Evolutionary conservation across 2,113 vertebrate species (phyloP).

Genomic region (Triplophysa tibetana): DNA sequence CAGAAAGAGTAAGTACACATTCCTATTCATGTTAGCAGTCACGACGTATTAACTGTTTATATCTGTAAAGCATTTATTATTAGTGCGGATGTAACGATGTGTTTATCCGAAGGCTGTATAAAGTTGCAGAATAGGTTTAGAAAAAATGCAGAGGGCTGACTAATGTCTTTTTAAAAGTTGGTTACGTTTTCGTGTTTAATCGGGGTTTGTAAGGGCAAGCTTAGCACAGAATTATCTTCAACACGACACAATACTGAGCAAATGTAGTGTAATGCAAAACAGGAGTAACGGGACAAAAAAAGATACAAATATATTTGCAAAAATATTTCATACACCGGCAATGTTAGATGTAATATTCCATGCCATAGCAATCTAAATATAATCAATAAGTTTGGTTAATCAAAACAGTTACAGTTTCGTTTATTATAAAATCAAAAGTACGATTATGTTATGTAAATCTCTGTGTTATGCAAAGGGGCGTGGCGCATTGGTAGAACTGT

Average conservation of each 20-base stretch:
- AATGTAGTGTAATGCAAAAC: background rate
- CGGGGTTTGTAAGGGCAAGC: background rate
- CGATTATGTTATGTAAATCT: background rate
- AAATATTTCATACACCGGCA: background rate
- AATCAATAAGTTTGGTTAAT: no score
- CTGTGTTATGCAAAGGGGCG: conserved; percentile 3
- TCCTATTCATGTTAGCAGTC: background rate
- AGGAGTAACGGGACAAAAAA: no score
- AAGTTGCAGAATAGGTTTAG: background rate
- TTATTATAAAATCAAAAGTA: no score
- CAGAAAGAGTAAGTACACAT: background rate
- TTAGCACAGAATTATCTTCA: background rate
- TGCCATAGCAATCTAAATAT: no score
- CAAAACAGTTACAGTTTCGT: no score
- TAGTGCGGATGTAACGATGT: background rate
- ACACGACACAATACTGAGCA: background rate
- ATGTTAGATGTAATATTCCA: background rate
- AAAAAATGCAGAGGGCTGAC: background rate
- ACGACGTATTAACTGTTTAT: background rate
- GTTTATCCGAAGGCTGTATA: background rate
- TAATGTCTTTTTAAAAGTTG: conserved; percentile 13
- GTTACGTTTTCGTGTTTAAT: background rate
- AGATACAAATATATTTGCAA: background rate
- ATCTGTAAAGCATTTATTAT: background rate
- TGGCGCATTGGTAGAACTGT: background rate